Conservation (phyloP, 2,888 invertebrate species). For the Drosophila basisetae region DNA sequence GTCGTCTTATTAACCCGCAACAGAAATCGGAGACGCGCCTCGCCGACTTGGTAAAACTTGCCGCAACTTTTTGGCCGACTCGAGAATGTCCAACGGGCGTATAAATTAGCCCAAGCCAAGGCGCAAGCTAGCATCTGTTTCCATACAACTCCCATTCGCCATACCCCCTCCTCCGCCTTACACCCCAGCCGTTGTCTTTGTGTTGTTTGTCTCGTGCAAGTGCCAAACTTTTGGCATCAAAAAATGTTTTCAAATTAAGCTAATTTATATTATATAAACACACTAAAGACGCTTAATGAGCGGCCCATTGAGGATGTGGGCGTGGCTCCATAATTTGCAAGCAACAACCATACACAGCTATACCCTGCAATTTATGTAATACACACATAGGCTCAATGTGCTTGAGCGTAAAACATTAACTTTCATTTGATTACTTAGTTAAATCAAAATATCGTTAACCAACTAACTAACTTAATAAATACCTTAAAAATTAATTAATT, state of each 20-base stretch:
- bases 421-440: background rate
- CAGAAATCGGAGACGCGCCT: conserved; percentile 60
- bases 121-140: conserved; percentile 54
- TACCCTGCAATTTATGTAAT: conserved; percentile 40
- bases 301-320: conserved; percentile 38
- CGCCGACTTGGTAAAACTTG: conserved; percentile 67
- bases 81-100: conserved; percentile 80
- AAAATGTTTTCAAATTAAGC: conserved; percentile 80
- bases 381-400: background rate
- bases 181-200: background rate
- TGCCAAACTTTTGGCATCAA: conserved; percentile 78
- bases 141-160: conserved; percentile 1
- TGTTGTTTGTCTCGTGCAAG: conserved; percentile 47
- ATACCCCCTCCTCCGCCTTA: background rate
- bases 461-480: background rate
- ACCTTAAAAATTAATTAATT: background rate
- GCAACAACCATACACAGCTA: conserved; percentile 36
- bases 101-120: conserved; percentile 74
- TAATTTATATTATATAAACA: conserved; percentile 81
- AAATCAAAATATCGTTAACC: background rate
- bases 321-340: conserved; percentile 45
- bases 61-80: conserved; percentile 75
- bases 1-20: conserved; percentile 77
- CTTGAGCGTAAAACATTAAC: background rate
- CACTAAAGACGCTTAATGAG: conserved; percentile 79